Evolutionary conservation across 2,797 vertebrate genomes (phyloP), one percentile per base, ranked within the genome.

Genomic region (Tiaroga cobitis): DNA sequence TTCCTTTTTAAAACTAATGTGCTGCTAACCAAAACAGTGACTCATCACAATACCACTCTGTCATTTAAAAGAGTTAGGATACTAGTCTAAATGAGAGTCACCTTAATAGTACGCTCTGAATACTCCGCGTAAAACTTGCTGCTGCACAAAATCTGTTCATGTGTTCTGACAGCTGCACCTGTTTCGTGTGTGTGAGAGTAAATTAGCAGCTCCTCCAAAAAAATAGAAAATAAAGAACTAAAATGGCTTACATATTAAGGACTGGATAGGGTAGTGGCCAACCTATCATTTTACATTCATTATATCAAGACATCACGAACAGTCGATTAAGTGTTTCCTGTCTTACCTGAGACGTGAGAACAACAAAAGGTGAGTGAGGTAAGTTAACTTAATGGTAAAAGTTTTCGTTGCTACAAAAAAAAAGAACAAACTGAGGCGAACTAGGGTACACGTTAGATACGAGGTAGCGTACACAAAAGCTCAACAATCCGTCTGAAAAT

Each of bases 291-390:
- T 51, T 15, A 76, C 4, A 65, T 65, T 49, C 26, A 67, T 41
- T 68, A 21, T 51, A 56, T n/a, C 4, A 54, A 51, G 3, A 49
- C 21, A 51, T 39, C 32, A 65, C 37, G 9, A 73, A 63, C 39
- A 63, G 77, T 68, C n/a, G 5, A 16, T 32, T 8, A 63, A 59
- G 39, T 51, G 54, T 76, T 81, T 54, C 41, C 68, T n/a, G 26
- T 43, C 87, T 88, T 86, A 88, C 87, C 87, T 88, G 87, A 63
- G 81, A 41, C 41, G 70, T 56, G 43, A 21, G n/a, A 67, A 73
- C 61, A 85, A 81, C 34, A 74, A 73, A 18, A 82, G 41, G 56
- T 41, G 67, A 74, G 26, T n/a, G 51, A 73, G 29, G 24, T 49
- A 11, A 43, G 3, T 41, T 41, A 49, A 49, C 46, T 16, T 37